phyloP scores from a whole-genome alignment of 2,797 vertebrate genomes.

The Limnodromus scolopaceus region DNA sequence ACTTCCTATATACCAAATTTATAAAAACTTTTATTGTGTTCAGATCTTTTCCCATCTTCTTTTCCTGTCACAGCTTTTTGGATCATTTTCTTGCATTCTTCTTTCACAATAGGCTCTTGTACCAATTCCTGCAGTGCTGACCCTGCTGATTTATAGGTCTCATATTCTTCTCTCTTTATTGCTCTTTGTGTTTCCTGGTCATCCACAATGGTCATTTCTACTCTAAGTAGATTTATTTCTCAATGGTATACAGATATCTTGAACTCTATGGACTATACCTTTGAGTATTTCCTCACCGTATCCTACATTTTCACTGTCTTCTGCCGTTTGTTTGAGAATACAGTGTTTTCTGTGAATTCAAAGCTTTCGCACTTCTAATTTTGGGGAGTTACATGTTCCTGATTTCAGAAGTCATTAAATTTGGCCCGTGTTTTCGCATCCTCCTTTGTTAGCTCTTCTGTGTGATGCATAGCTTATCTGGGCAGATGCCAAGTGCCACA shows the following conservation, averaged over 20 bases:
- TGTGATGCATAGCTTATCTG: background rate
- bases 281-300: background rate
- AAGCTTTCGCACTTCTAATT: conserved; percentile 10
- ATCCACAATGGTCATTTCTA: background rate
- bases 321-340: background rate
- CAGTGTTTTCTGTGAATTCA: background rate
- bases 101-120: background rate
- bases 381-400: background rate
- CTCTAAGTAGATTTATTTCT: background rate
- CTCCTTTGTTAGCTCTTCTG: background rate
- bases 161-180: background rate
- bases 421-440: background rate
- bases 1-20: background rate
- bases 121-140: background rate
- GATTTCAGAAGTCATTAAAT: background rate
- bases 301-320: background rate
- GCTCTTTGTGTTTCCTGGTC: background rate
- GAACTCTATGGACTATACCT: background rate
- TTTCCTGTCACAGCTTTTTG: background rate
- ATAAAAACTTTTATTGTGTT: background rate
- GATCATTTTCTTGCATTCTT: background rate
- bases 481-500: background rate
- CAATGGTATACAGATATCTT: background rate
- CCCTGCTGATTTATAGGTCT: background rate
- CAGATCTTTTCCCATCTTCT: background rate